These are phyloP conservation scores for Dicranocentrus wangi DNA, from an alignment of 2,888 invertebrate genomes.

Conservation along the genomic window DNA sequence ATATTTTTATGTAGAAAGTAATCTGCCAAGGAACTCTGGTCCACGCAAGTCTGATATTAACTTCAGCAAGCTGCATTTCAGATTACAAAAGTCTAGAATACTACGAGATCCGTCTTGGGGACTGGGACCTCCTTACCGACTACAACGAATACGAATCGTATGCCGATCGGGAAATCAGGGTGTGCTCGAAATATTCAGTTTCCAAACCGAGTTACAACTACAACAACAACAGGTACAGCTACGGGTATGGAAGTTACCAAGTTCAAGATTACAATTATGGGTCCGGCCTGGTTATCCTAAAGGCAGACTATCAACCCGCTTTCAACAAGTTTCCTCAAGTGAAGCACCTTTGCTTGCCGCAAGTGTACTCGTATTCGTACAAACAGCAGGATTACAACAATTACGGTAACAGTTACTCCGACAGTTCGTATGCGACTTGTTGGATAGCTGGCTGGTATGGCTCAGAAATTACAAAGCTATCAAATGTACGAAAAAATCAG, in stretches of 20 bases:
- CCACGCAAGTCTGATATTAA: conserved; percentile 62
- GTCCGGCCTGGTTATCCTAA: conserved; percentile 10
- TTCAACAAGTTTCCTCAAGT: conserved; percentile 37
- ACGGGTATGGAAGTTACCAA: conserved; percentile 14
- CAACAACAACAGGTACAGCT: neutral
- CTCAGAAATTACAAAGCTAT: conserved; percentile 61
- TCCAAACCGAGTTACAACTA: conserved; percentile 47
- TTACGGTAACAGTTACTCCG: conserved; percentile 35
- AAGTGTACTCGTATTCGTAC: conserved; percentile 15
- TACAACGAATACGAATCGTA: conserved; percentile 70
- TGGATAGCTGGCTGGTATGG: conserved; percentile 70
- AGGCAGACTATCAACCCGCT: neutral
- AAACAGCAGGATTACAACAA: too few species aligned
- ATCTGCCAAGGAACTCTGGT: conserved; percentile 66
- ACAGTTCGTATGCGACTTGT: conserved; percentile 59
- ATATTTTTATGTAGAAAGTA: conserved; percentile 59
- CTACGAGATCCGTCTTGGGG: conserved; percentile 65
- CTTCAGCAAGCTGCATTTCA: conserved; percentile 58
- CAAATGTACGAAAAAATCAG: conserved; percentile 69
- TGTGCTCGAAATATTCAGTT: conserved; percentile 61
- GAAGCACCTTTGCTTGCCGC: conserved; percentile 36
- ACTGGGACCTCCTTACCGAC: conserved; percentile 70
- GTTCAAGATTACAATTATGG: neutral
- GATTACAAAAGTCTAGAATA: conserved; percentile 50
- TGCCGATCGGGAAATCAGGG: conserved; percentile 61